Evolutionary conservation across 2,113 vertebrate genomes (phyloP).

Genomic region (Notechis scutatus): DNA sequence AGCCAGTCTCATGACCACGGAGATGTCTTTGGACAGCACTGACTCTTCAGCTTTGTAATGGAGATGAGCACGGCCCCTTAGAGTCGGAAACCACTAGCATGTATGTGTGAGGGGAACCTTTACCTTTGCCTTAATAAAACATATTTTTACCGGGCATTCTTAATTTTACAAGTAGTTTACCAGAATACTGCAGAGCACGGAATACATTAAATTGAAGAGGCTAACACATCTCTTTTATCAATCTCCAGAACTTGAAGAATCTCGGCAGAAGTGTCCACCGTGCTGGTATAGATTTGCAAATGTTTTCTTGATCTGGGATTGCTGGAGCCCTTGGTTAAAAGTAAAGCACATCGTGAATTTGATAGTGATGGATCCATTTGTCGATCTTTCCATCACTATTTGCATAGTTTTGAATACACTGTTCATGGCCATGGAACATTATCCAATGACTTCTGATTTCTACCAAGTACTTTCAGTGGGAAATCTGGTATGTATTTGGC

Average conservation of each 20-base stretch:
- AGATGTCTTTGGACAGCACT: too few relatives aligned
- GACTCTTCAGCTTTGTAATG: too few relatives aligned
- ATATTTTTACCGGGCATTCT: not conserved
- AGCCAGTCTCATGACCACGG: too few relatives aligned
- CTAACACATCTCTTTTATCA: not conserved
- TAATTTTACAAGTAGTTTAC: not conserved
- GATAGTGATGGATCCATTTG: constrained; percentile 95
- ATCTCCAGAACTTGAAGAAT: constrained; percentile 89
- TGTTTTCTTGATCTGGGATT: constrained; percentile 92
- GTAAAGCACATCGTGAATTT: constrained; percentile 82
- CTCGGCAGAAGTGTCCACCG: constrained; percentile 87
- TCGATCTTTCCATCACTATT: constrained; percentile 90
- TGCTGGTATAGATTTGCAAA: constrained; percentile 91
- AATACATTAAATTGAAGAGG: not conserved
- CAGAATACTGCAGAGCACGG: not conserved
- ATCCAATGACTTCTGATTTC: constrained; percentile 76
- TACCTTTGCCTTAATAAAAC: too few relatives aligned
- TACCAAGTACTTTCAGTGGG: constrained; percentile 75
- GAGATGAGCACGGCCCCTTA: too few relatives aligned
- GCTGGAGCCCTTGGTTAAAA: constrained; percentile 87
- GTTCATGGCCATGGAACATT: constrained; percentile 98
- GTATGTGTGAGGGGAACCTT: too few relatives aligned
- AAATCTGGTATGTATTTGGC: constrained; percentile 81
- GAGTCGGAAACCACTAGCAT: too few relatives aligned
- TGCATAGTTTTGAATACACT: constrained; percentile 96